Evolutionary conservation across 2,888 invertebrate species (phyloP).

Genomic region (Lepas anatifera): DNA sequence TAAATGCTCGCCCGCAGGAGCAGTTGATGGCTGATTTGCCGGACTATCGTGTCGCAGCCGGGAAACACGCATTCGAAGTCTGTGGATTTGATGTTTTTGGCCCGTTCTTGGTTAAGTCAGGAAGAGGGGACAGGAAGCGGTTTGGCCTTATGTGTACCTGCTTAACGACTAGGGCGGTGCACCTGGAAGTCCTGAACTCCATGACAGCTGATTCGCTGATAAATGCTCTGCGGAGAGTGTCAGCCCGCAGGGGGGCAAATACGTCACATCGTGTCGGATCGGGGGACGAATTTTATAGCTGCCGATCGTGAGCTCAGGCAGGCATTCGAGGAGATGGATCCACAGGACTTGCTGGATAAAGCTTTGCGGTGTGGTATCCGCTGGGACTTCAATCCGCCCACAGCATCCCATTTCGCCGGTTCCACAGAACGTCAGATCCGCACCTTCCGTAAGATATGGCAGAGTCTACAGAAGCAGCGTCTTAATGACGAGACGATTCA

Average conservation of each 20-base stretch:
- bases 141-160: background rate
- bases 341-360: background rate
- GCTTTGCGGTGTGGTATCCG: background rate
- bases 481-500: background rate
- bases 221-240: background rate
- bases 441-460: background rate
- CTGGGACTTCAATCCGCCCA: background rate
- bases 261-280: background rate
- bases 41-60: background rate
- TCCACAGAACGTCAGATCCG: background rate
- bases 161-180: background rate
- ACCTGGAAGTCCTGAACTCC: background rate
- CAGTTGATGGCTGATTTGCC: background rate
- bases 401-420: background rate
- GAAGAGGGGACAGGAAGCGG: background rate
- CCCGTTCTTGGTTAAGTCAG: background rate
- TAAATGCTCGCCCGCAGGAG: background rate
- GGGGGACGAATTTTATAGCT: background rate
- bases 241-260: background rate
- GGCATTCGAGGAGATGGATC: background rate
- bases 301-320: background rate
- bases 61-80: background rate
- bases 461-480: background rate
- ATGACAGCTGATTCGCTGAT: background rate
- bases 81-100: background rate